Evolutionary conservation across 92 coral and sea anemone genomes (phyloP).

Genomic region (Porites cylindrica): DNA sequence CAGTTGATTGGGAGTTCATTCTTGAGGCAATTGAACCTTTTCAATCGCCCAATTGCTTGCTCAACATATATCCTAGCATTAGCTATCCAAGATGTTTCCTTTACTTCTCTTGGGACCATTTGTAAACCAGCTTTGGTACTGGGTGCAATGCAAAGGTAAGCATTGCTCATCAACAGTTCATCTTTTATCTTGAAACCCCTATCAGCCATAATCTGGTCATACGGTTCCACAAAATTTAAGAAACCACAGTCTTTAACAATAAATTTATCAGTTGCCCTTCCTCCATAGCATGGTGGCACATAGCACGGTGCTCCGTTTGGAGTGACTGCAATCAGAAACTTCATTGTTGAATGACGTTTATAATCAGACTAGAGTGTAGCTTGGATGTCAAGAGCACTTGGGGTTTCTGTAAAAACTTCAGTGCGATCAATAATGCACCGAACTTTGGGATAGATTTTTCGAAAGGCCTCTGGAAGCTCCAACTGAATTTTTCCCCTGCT

Average conservation of each 20-base stretch:
- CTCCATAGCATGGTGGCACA: conserved; percentile 45
- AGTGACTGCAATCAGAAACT: too few relatives aligned
- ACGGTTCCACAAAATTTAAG: conserved; percentile 38
- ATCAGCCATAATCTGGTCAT: conserved; percentile 59
- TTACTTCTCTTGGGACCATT: conserved; percentile 43
- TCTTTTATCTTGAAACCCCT: conserved; percentile 57
- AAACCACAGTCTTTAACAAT: conserved; percentile 36
- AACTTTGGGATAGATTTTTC: conserved; percentile 56
- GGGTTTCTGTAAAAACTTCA: conserved; percentile 67
- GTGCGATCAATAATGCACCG: conserved; percentile 65
- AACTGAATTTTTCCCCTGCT: conserved; percentile 28
- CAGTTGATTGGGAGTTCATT: conserved; percentile 45
- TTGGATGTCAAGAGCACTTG: conserved; percentile 57
- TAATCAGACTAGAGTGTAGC: conserved; percentile 35
- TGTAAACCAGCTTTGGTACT: conserved; percentile 38
- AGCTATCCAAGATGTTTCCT: conserved; percentile 44
- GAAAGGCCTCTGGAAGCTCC: conserved; percentile 54
- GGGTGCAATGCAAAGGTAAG: conserved; percentile 43
- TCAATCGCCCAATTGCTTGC: conserved; percentile 40
- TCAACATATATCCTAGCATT: conserved; percentile 22
- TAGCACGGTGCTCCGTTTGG: neutral
- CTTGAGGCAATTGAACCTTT: conserved; percentile 37
- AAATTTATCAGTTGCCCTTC: conserved; percentile 56
- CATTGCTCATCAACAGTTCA: conserved; percentile 32
- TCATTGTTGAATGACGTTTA: too few relatives aligned